These are phyloP conservation scores for Puffinus mauretanicus DNA, from an alignment of 2,113 vertebrate species.

Conservation along the genomic window DNA sequence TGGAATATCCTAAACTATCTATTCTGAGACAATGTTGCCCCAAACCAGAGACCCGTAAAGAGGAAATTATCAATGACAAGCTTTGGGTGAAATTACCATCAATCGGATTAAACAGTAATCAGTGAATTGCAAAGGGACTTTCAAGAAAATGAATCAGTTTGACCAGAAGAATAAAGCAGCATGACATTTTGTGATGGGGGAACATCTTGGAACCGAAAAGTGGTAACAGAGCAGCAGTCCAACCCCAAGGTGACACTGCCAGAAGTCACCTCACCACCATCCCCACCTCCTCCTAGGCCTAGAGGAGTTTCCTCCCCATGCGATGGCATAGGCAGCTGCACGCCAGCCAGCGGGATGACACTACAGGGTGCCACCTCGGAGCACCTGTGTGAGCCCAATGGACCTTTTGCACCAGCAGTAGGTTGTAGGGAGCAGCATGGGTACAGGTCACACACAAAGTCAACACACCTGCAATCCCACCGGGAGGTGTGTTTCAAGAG, in stretches of 20 bases:
- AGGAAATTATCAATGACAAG: background rate
- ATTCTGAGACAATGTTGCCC: background rate
- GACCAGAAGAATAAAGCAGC: background rate
- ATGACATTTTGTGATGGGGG: background rate
- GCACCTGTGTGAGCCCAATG: background rate
- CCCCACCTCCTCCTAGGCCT: background rate
- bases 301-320: background rate
- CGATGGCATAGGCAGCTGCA: background rate
- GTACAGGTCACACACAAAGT: background rate
- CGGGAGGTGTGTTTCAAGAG: accelerated
- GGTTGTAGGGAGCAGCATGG: accelerated
- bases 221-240: background rate
- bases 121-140: background rate
- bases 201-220: background rate
- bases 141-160: background rate
- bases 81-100: background rate
- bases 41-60: background rate
- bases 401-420: accelerated
- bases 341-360: background rate
- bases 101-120: background rate
- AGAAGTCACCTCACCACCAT: background rate
- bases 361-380: accelerated
- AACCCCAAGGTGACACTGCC: background rate
- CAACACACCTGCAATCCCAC: background rate
- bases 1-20: background rate